Conservation (phyloP, 2,797 vertebrate species). For the Coracias cyanogaster region DNA sequence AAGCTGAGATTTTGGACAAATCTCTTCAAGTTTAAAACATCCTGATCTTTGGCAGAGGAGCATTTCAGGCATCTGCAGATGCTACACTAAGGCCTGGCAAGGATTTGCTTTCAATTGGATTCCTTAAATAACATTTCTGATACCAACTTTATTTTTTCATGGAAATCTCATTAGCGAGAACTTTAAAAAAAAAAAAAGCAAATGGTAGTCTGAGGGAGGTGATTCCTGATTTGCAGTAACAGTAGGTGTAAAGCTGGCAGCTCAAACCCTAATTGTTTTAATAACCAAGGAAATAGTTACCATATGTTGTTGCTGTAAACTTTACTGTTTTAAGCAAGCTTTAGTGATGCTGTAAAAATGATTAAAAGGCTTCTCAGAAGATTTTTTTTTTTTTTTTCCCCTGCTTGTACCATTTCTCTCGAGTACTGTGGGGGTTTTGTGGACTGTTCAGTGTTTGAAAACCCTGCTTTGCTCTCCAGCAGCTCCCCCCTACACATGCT, state of each 20-base stretch:
- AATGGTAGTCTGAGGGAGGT: fast-evolving
- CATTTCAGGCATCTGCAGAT: background rate
- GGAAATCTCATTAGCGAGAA: background rate
- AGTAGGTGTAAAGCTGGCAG: constrained; percentile 21
- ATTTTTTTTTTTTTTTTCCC: background rate
- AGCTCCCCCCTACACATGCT: background rate
- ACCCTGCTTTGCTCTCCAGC: background rate
- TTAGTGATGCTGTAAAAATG: background rate
- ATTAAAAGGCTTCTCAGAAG: background rate
- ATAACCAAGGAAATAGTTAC: background rate
- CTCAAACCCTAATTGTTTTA: background rate
- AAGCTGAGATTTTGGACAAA: background rate
- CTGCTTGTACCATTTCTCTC: background rate
- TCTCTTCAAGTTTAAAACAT: background rate
- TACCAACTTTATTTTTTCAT: background rate
- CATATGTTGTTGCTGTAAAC: constrained; percentile 7
- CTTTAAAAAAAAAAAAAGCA: background rate
- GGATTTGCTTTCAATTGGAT: background rate
- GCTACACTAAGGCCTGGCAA: background rate
- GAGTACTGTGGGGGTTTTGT: background rate
- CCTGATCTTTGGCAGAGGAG: background rate
- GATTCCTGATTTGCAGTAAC: background rate
- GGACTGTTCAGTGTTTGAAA: background rate
- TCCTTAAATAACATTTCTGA: background rate
- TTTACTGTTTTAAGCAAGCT: background rate